Percentiles rank a stretch among this genome's conserved stretches.
These are phyloP conservation scores for Stomatorhinus ivindoensis DNA, from an alignment of 2,113 vertebrate genomes.

Conservation along the genomic window DNA sequence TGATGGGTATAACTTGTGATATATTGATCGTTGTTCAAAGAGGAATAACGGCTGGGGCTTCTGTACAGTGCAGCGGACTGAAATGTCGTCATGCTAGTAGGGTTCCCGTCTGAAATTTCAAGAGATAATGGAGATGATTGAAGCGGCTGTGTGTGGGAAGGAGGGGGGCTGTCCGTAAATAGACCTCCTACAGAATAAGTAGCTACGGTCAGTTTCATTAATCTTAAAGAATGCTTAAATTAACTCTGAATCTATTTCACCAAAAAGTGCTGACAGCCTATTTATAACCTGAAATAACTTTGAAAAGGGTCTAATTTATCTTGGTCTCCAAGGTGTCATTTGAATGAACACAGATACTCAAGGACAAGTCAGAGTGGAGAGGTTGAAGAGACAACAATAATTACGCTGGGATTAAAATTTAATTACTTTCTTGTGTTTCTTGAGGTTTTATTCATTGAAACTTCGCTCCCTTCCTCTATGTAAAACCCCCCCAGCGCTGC, in stretches of 20 bases:
- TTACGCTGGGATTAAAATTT: constrained; percentile 44
- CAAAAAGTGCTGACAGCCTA: constrained; percentile 48
- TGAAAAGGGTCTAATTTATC: constrained; percentile 57
- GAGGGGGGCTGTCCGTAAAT: constrained; percentile 39
- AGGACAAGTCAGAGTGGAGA: constrained; percentile 39
- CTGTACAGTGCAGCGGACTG: constrained; percentile 28
- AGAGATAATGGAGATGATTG: constrained; percentile 47
- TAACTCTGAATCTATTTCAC: constrained; percentile 52
- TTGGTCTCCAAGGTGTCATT: constrained; percentile 55
- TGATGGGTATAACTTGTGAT: background rate
- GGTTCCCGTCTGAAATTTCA: constrained; percentile 38
- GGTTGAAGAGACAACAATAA: constrained; percentile 50
- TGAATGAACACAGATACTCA: constrained; percentile 46
- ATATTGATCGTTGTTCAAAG: constrained; percentile 32
- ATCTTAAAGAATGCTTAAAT: constrained; percentile 66
- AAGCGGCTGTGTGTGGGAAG: constrained; percentile 31
- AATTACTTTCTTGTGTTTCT: constrained; percentile 43
- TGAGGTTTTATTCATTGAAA: constrained; percentile 38
- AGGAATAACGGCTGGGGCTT: constrained; percentile 24
- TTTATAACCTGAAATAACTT: constrained; percentile 62
- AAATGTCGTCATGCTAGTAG: constrained; percentile 43
- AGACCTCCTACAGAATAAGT: constrained; percentile 47
- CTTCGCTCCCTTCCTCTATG: constrained; percentile 18
- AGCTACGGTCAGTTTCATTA: constrained; percentile 55
- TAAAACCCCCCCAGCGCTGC: constrained; percentile 29